These are phyloP conservation scores for Brachionus asplanchnoidis DNA, from an alignment of 1,140 invertebrate species.

Conservation along the genomic window DNA sequence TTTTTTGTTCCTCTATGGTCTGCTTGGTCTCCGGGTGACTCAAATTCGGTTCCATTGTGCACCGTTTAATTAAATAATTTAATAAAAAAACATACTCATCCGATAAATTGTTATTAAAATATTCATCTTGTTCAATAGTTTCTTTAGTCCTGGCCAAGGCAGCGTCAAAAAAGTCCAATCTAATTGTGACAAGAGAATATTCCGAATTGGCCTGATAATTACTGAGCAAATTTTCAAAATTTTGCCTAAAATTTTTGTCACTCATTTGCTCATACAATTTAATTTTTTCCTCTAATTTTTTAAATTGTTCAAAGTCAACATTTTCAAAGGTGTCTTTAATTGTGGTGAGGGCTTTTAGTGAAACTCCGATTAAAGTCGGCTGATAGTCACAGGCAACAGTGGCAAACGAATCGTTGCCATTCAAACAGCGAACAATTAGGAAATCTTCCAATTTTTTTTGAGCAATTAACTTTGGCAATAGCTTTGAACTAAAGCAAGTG, in stretches of 20 bases:
- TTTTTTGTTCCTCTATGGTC: slow-evolving; percentile 29
- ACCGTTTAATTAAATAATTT: not conserved
- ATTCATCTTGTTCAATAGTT: not conserved
- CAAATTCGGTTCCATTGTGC: not conserved
- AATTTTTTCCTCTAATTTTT: not conserved
- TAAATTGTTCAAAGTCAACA: not conserved
- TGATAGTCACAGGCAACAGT: slow-evolving; percentile 20
- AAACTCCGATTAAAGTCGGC: slow-evolving; percentile 19
- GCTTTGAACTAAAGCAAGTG: not conserved
- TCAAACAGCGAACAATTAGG: slow-evolving; percentile 15
- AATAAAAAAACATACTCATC: slow-evolving; percentile 24
- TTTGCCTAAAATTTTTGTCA: not conserved
- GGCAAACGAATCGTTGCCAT: slow-evolving; percentile 33
- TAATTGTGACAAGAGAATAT: not conserved
- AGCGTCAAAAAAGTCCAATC: not conserved
- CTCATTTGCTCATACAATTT: not conserved
- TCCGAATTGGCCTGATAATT: not conserved
- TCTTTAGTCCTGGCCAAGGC: not conserved
- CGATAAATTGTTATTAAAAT: slow-evolving; percentile 1
- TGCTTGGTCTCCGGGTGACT: not conserved
- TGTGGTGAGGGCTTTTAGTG: not conserved
- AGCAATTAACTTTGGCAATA: not conserved
- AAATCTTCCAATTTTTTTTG: slow-evolving; percentile 20
- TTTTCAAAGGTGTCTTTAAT: not conserved
- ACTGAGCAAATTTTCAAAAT: not conserved